phyloP scores from a whole-genome alignment of 2,113 vertebrate genomes.

The Phoenicopterus ruber region DNA sequence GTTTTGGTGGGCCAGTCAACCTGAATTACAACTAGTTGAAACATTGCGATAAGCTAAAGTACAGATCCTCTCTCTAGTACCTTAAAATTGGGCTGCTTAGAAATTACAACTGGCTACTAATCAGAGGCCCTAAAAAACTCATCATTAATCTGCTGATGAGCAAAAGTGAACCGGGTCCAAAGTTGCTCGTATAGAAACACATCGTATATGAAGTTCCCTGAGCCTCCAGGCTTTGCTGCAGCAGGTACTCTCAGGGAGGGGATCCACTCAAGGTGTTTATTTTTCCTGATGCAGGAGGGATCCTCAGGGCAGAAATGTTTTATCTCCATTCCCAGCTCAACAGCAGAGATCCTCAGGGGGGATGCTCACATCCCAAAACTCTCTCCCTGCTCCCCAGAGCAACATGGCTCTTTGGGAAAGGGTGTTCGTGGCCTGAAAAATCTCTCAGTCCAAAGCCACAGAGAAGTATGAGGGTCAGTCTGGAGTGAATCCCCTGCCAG shows the following conservation, averaged over 20 bases:
- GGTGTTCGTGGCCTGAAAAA: not conserved
- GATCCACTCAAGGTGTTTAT: not conserved
- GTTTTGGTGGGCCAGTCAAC: not conserved
- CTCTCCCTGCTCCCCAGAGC: not conserved
- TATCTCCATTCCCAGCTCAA: not conserved
- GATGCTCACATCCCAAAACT: not conserved
- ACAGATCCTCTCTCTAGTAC: not conserved
- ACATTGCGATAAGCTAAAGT: not conserved
- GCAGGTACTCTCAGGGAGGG: not conserved
- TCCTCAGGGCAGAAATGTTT: not conserved
- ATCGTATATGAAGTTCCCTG: not conserved
- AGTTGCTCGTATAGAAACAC: not conserved
- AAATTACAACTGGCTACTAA: not conserved
- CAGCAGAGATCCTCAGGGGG: not conserved
- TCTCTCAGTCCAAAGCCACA: not conserved
- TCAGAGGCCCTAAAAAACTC: not conserved
- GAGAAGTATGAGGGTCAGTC: not conserved
- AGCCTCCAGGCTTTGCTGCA: not conserved
- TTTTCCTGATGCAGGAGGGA: not conserved
- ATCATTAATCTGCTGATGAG: not conserved
- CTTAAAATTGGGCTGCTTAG: not conserved
- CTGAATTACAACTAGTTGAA: not conserved
- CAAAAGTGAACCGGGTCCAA: not conserved
- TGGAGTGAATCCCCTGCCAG: not conserved
- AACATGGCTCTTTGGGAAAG: not conserved